Conservation (phyloP, 1,140 invertebrate species). For the Tyrophagus putrescentiae region DNA sequence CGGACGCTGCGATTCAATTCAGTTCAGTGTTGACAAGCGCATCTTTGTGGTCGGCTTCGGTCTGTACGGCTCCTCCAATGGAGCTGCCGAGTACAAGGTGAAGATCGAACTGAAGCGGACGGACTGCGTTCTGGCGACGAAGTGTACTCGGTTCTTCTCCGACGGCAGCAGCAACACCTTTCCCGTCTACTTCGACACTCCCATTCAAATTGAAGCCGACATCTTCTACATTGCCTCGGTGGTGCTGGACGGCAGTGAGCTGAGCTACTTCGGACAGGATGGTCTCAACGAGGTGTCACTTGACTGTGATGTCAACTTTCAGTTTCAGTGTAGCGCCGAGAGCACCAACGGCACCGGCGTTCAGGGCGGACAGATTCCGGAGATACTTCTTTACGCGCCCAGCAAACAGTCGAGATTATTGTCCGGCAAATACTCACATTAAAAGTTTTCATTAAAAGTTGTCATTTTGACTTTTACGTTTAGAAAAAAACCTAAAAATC, state of each 20-base stretch:
- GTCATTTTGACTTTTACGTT: no score
- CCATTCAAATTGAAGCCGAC: constrained; percentile 66
- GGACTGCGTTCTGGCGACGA: constrained; percentile 66
- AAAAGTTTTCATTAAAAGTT: no score
- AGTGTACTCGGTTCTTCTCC: constrained; percentile 79
- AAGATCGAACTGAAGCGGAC: constrained; percentile 74
- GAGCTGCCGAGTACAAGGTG: constrained; percentile 73
- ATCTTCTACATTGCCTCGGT: constrained; percentile 77
- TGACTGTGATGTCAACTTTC: constrained; percentile 65
- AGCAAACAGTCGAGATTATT: no score
- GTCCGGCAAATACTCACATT: no score
- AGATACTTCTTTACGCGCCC: constrained; percentile 68
- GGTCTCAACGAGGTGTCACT: constrained; percentile 77
- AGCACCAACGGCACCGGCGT: constrained; percentile 86
- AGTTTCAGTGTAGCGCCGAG: constrained; percentile 83
- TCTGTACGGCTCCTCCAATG: constrained; percentile 75
- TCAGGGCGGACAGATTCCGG: constrained; percentile 82
- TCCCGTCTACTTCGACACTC: constrained; percentile 80
- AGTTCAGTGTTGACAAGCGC: constrained; percentile 76
- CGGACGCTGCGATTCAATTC: constrained; percentile 76
- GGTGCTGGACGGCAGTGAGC: constrained; percentile 68
- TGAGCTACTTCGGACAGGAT: constrained; percentile 89
- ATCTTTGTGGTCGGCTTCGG: constrained; percentile 86
- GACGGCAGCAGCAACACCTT: constrained; percentile 85
- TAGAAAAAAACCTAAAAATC: no score